Evolutionary conservation across 2,888 invertebrate species (phyloP).

Genomic region (Ariolimax columbianus): DNA sequence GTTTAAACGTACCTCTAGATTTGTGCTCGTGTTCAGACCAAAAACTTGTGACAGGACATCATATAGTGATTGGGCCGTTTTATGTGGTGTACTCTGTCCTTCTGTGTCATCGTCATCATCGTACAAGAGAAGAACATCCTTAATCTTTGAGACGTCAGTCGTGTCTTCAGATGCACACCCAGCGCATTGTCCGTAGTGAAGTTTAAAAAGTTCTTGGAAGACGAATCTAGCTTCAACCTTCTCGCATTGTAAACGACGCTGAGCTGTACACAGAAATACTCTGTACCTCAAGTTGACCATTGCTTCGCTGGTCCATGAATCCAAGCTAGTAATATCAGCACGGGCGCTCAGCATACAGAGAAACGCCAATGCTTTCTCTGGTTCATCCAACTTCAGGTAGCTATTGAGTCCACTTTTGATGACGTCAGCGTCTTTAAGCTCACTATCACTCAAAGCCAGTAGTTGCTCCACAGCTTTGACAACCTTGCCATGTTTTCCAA

Average conservation of each 20-base stretch:
- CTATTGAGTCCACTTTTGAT: too few relatives aligned
- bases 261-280: not conserved
- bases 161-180: not conserved
- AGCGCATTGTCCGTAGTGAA: not conserved
- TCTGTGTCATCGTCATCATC: not conserved
- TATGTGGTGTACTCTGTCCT: not conserved
- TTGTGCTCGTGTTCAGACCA: constrained; percentile 20
- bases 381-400: too few relatives aligned
- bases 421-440: too few relatives aligned
- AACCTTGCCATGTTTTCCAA: not conserved
- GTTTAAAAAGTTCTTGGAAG: constrained; percentile 18
- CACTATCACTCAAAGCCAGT: not conserved
- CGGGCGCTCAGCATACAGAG: not conserved
- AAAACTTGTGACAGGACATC: not conserved
- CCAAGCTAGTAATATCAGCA: too few relatives aligned
- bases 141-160: not conserved
- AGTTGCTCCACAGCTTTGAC: constrained; percentile 5
- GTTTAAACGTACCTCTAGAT: constrained; percentile 24
- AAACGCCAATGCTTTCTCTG: constrained; percentile 13
- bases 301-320: not conserved
- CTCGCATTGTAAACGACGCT: not conserved
- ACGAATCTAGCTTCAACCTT: not conserved
- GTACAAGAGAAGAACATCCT: constrained; percentile 21
- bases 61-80: not conserved
- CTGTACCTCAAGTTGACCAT: not conserved